Evolutionary conservation across 2,113 vertebrate species (phyloP), one percentile per base, ranked within the genome.

Genomic region (Apteryx mantelli): DNA sequence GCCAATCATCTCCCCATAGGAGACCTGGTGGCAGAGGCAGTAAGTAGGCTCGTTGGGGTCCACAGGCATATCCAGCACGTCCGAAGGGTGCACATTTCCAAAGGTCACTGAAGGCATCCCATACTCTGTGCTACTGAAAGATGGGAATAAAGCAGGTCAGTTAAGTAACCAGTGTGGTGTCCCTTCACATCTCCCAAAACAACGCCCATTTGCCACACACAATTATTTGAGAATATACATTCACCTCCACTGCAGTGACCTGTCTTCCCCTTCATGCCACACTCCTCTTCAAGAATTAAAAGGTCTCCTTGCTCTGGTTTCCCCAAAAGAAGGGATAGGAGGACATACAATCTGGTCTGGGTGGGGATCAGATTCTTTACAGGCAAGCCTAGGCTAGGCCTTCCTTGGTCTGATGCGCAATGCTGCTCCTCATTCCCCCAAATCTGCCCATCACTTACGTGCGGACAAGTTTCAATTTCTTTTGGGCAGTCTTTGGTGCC

Each of bases 1-100:
- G 98, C 99, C 99, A 30, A 99, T 99, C 99, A 99, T 99, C 97
- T 99, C 99, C 96, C 99, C 99, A 19, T 99, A 99, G 86, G 99
- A 99, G 55, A 99, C 99, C 98, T 99, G 99, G 98, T 99, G 99
- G 96, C 99, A 99, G 94, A 99, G 98, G 98, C 99, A 99, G 98
- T 99, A 99, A 32, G 99, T 99, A 82, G 99, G 99, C 91, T 99
- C 99, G 61, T 99, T 99, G 94, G 99, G 99, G 91, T 99, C 99
- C 96, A 99, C 99, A 0, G 99, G 99, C 99, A 99, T 99, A 97
- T 99, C 99, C 97, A 99, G 96, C 36, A 99, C 99, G 97, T 99
- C 99, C 3, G 99, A 99, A 50, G 99, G 99, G 95, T 99, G 99
- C 78, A 99, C 99, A 13, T 98, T 98, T 79, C 98, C 98, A 97